Evolutionary conservation across 2,113 vertebrate species (phyloP), one percentile per base, ranked within the genome.

Genomic region (Coregonus clupeaformis): DNA sequence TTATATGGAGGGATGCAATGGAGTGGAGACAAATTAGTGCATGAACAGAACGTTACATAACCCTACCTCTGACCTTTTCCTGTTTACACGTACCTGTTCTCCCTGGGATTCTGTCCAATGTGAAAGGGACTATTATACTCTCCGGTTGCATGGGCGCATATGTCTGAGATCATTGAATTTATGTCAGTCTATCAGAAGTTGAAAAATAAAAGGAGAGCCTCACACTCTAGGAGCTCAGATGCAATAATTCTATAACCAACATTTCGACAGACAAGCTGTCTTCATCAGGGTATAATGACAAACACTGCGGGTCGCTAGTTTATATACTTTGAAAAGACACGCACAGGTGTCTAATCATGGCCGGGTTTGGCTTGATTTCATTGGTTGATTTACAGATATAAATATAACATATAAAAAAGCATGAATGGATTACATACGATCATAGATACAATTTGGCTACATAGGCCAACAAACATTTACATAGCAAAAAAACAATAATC

Each of bases 131-230:
- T 42, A 42, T 42, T 45, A 42, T 36, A 32, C 36, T 42, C 9
- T 42, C 36, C 0, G 20, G 27, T 22, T 22, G 20, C 67, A 11
- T 45, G 20, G 32, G 0, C 3, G 7, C 42, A 68, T 7, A 12
- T 20, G 5, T 14, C n/a, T 45, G 67, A 68, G 67, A 68, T 68
- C 29, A 22, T 22, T 47, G 67, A 68, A 47, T 22, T 16, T 5
- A 11, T 67, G 36, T 68, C 36, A 68, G 30, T 36, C 36, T 7
- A 45, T 24, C 67, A 68, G 67, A 11, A 68, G 67, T 68, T 47
- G 16, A 29, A 29, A 18, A 68, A 3, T 20, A 16, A 42, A 45
- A 45, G 7, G n/a, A 30, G 32, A 36, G 42, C 9, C 16, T 20
- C 36, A 36, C 36, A 7, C 36, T 36, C 36, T 36, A 36, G 36